phyloP scores from a whole-genome alignment of 2,888 invertebrate species.

The Eilema depressum region DNA sequence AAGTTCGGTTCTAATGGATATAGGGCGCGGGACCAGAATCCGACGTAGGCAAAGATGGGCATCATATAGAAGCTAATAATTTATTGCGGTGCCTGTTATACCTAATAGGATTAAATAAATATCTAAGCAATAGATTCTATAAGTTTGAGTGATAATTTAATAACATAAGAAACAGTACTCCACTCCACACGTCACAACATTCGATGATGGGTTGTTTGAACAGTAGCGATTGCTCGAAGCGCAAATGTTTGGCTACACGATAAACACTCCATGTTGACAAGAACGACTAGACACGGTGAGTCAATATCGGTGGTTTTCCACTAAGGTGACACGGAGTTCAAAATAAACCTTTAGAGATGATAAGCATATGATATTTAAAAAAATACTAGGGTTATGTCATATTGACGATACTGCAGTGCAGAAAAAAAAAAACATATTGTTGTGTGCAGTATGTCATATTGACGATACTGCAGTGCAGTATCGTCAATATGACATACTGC shows the following conservation, averaged over 20 bases:
- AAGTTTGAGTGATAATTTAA: background rate
- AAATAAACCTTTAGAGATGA: background rate
- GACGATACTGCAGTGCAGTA: no score
- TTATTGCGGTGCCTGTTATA: no score
- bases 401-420: no score
- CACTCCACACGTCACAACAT: background rate
- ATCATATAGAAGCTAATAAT: no score
- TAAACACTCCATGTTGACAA: slow-evolving; percentile 19
- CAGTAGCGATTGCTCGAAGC: slow-evolving; percentile 4
- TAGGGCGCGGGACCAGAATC: no score
- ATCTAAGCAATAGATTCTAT: background rate
- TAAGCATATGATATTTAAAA: no score
- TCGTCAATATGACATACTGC: no score
- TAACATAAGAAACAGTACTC: background rate
- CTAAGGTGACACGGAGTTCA: background rate
- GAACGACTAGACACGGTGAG: slow-evolving; percentile 8
- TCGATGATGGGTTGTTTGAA: slow-evolving; percentile 13
- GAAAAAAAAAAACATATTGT: no score
- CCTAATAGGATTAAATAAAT: background rate
- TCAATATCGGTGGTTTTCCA: slow-evolving; percentile 13
- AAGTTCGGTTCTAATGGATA: no score
- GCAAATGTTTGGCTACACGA: slow-evolving; percentile 15
- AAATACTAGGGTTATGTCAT: no score
- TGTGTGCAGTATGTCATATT: no score
- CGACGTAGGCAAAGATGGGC: no score